These are phyloP conservation scores for Brachionus calyciflorus DNA, from an alignment of 1,140 invertebrate species.

Conservation along the genomic window DNA sequence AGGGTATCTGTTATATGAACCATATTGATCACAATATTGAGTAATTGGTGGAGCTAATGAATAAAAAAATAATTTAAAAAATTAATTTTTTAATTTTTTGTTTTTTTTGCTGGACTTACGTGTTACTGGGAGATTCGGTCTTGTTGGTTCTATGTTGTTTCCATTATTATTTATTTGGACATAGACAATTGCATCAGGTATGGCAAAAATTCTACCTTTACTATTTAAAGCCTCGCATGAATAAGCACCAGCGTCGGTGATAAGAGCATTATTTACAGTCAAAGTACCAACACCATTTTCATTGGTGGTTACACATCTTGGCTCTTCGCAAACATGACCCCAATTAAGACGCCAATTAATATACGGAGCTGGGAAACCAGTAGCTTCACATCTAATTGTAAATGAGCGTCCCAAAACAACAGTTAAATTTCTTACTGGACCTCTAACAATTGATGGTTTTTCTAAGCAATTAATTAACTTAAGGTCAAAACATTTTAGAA, in stretches of 20 bases:
- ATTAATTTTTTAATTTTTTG: not conserved
- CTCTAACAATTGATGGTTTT: conserved; percentile 67
- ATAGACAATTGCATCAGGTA: conserved; percentile 82
- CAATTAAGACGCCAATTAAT: conserved; percentile 95
- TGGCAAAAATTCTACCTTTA: conserved; percentile 76
- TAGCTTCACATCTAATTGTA: conserved; percentile 76
- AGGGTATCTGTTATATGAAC: not conserved
- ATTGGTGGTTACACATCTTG: conserved; percentile 62
- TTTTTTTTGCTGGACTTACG: not conserved
- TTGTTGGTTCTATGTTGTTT: no score
- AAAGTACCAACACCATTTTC: conserved; percentile 69
- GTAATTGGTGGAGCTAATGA: not conserved
- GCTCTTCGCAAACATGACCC: conserved; percentile 78
- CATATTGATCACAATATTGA: not conserved
- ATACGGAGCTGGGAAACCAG: conserved; percentile 81
- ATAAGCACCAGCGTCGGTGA: conserved; percentile 84
- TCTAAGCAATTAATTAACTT: conserved; percentile 75
- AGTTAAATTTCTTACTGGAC: conserved; percentile 68
- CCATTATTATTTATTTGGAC: conserved; percentile 62
- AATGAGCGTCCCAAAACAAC: conserved; percentile 72
- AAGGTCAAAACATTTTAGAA: conserved; percentile 62
- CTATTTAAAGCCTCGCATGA: conserved; percentile 93
- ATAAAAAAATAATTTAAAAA: not conserved
- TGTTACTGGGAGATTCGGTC: not conserved
- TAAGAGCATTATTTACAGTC: conserved; percentile 71